These are phyloP conservation scores for Pseudomugil tenellus DNA, from an alignment of 2,797 vertebrate species.

Conservation along the genomic window DNA sequence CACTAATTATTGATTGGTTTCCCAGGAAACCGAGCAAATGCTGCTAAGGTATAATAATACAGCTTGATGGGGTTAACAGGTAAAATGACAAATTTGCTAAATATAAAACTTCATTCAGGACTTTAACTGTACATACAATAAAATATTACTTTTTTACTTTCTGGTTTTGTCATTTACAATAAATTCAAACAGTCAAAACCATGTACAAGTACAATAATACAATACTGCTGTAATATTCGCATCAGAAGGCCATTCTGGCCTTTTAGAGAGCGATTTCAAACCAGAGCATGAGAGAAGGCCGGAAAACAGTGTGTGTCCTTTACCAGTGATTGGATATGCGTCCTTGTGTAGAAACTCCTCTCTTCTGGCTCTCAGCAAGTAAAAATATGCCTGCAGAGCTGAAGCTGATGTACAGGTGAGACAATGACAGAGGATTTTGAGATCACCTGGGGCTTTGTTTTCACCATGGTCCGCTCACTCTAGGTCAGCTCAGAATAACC, in stretches of 20 bases:
- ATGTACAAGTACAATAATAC: slow-evolving; percentile 3
- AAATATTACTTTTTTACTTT: not conserved
- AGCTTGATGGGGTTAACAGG: slow-evolving; percentile 28
- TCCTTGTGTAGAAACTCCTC: slow-evolving; percentile 64
- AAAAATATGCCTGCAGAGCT: slow-evolving; percentile 48
- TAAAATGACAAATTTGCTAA: slow-evolving; percentile 21
- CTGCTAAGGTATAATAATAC: slow-evolving; percentile 43
- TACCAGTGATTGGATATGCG: slow-evolving; percentile 59
- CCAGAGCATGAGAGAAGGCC: slow-evolving; percentile 16
- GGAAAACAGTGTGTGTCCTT: slow-evolving; percentile 58
- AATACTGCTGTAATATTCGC: slow-evolving; percentile 22
- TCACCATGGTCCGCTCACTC: slow-evolving; percentile 63
- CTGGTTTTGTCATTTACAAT: slow-evolving; percentile 4
- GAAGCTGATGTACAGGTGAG: slow-evolving; percentile 68
- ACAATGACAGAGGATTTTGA: slow-evolving; percentile 63
- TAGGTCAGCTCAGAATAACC: slow-evolving; percentile 78
- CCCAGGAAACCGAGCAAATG: slow-evolving; percentile 61
- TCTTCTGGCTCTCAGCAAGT: slow-evolving; percentile 41
- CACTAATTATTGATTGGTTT: slow-evolving; percentile 68
- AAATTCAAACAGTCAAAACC: not conserved
- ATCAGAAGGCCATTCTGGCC: slow-evolving; percentile 18
- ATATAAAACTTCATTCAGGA: slow-evolving; percentile 22
- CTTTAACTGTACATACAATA: slow-evolving; percentile 1
- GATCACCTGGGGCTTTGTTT: slow-evolving; percentile 68
- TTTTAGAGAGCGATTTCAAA: slow-evolving; percentile 41